phyloP scores from a whole-genome alignment of 2,888 invertebrate species.

The Abrostola triplasia region DNA sequence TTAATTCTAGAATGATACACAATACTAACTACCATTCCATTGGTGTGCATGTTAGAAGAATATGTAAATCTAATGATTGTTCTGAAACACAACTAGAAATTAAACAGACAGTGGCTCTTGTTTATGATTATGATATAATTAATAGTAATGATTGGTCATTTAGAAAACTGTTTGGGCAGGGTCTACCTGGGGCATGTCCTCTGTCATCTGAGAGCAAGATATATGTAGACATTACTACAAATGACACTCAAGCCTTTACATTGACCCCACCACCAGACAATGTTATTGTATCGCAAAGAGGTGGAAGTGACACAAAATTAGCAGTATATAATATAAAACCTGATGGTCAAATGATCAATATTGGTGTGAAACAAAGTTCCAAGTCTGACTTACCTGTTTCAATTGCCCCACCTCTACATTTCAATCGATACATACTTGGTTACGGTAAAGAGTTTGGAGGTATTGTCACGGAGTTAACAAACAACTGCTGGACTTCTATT shows the following conservation, averaged over 20 bases:
- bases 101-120: conserved; percentile 94
- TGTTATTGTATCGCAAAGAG: conserved; percentile 89
- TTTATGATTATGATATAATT: conserved; percentile 93
- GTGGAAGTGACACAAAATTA: conserved; percentile 90
- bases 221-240: conserved; percentile 93
- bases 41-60: conserved; percentile 94
- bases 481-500: conserved; percentile 92
- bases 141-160: conserved; percentile 94
- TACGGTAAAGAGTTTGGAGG: conserved; percentile 97
- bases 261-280: conserved; percentile 90
- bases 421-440: conserved; percentile 94
- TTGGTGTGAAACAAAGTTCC: conserved; percentile 89
- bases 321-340: conserved; percentile 92
- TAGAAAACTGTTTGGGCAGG: conserved; percentile 95
- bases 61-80: conserved; percentile 90
- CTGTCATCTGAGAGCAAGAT: conserved; percentile 93
- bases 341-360: conserved; percentile 89
- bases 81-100: conserved; percentile 92
- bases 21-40: conserved; percentile 98
- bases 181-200: conserved; percentile 94
- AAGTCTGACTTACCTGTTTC: conserved; percentile 85
- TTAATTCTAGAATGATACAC: conserved; percentile 97
- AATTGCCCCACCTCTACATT: conserved; percentile 90
- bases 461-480: conserved; percentile 94
- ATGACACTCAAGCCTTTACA: conserved; percentile 89